Percentiles rank a stretch among this genome's conserved stretches.
Evolutionary conservation across 2,888 invertebrate genomes (phyloP).

Genomic region (Panzeria rudis): DNA sequence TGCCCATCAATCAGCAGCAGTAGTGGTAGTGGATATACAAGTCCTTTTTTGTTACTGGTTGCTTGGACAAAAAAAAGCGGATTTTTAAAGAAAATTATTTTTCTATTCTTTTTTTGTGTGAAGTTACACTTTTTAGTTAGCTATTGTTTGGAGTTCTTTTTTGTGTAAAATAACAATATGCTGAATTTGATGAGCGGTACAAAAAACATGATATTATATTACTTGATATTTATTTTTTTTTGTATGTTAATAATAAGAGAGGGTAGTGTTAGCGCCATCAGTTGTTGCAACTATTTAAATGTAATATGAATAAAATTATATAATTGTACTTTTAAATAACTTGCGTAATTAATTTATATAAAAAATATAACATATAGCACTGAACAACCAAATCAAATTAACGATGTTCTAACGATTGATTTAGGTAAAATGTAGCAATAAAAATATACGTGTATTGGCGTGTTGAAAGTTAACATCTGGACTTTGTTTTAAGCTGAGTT

Average conservation of each 20-base stretch:
- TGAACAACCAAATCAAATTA: neutral
- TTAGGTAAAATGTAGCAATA: too few species aligned
- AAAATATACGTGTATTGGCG: too few species aligned
- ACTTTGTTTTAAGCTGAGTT: too few species aligned
- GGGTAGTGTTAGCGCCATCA: neutral
- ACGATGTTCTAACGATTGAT: too few species aligned
- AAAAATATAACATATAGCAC: neutral
- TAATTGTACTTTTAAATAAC: neutral
- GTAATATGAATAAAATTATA: neutral
- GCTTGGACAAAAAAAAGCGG: conserved; percentile 32
- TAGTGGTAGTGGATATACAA: conserved; percentile 36
- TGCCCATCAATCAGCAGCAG: conserved; percentile 70
- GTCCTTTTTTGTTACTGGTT: conserved; percentile 26
- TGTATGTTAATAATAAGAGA: neutral
- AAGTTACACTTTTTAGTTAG: neutral
- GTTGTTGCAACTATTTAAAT: neutral
- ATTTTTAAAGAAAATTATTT: conserved; percentile 32
- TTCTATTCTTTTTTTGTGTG: conserved; percentile 21
- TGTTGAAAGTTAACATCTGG: too few species aligned
- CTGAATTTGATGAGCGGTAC: conserved; percentile 27
- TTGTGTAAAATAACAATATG: conserved; percentile 61
- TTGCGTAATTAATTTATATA: neutral
- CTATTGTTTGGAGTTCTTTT: conserved; percentile 59
- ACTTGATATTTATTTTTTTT: conserved; percentile 38
- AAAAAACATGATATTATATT: conserved; percentile 41